Evolutionary conservation across 1,140 invertebrate species (phyloP).

Genomic region (Homarus americanus): DNA sequence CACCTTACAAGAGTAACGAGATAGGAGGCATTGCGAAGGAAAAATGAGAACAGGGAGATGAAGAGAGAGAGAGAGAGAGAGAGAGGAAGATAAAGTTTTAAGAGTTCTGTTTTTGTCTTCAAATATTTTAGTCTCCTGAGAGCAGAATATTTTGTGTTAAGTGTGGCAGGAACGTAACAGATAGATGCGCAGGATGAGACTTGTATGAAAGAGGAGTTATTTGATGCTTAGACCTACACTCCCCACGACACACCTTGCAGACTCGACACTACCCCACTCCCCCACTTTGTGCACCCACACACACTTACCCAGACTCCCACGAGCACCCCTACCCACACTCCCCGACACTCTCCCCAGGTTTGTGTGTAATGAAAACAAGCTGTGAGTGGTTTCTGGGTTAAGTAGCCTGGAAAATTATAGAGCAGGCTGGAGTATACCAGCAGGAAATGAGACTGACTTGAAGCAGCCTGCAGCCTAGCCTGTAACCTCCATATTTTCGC

Average conservation of each 20-base stretch:
- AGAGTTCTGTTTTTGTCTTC: too few relatives aligned
- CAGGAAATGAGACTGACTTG: slow-evolving; percentile 54
- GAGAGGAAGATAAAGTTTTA: too few relatives aligned
- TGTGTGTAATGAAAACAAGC: slow-evolving; percentile 2
- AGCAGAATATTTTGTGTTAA: too few relatives aligned
- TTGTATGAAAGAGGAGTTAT: too few relatives aligned
- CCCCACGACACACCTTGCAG: too few relatives aligned
- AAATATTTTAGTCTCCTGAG: too few relatives aligned
- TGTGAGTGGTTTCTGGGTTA: slow-evolving; percentile 9
- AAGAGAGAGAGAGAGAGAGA: neutral
- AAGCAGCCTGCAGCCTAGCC: slow-evolving; percentile 49
- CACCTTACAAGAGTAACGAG: neutral
- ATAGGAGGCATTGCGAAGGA: neutral
- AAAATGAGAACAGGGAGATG: neutral
- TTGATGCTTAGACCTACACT: too few relatives aligned
- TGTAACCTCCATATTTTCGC: slow-evolving; percentile 64
- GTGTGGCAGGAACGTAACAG: too few relatives aligned
- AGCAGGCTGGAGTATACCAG: slow-evolving; percentile 44
- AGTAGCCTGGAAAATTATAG: slow-evolving; percentile 51
- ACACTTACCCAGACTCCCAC: neutral
- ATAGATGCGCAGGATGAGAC: too few relatives aligned
- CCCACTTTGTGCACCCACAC: too few relatives aligned
- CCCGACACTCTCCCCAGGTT: neutral
- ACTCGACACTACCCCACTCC: too few relatives aligned
- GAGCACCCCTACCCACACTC: neutral